These are phyloP conservation scores for Agrilus cyanescens DNA, from an alignment of 2,888 invertebrate species.

Conservation along the genomic window DNA sequence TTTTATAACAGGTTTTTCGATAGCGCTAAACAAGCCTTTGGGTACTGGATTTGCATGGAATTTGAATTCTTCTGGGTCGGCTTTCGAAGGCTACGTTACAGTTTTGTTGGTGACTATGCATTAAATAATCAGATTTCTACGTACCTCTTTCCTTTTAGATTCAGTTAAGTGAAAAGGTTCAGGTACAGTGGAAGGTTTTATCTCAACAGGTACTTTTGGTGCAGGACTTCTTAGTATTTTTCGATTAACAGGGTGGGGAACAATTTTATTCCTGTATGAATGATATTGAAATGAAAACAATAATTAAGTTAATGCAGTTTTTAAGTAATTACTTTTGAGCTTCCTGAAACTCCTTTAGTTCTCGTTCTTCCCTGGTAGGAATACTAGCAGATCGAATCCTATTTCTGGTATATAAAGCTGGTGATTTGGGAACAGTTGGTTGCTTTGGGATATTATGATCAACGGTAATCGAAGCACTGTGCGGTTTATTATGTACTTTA, in stretches of 20 bases:
- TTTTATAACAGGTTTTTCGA: conserved; percentile 21
- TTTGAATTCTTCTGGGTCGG: conserved; percentile 7
- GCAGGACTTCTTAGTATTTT: conserved; percentile 43
- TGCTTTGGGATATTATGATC: neutral
- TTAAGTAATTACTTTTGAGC: conserved; percentile 40
- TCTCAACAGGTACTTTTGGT: conserved; percentile 37
- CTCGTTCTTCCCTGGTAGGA: conserved; percentile 48
- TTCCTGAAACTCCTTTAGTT: conserved; percentile 51
- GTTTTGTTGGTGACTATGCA: no score
- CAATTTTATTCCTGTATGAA: conserved; percentile 43
- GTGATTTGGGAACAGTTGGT: conserved; percentile 41
- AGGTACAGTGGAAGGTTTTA: conserved; percentile 45
- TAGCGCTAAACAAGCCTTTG: conserved; percentile 38
- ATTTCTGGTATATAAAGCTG: conserved; percentile 40
- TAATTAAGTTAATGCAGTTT: neutral
- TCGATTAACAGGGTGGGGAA: conserved; percentile 52
- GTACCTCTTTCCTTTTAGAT: conserved; percentile 2
- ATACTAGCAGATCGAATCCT: conserved; percentile 41
- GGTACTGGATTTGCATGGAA: conserved; percentile 56
- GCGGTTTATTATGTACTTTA: conserved; percentile 18
- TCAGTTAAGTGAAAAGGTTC: conserved; percentile 55
- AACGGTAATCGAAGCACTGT: neutral
- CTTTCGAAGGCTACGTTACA: neutral
- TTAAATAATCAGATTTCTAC: neutral
- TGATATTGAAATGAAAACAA: conserved; percentile 3